These are phyloP conservation scores for Buathra laborator DNA, from an alignment of 2,888 invertebrate species.

Conservation along the genomic window DNA sequence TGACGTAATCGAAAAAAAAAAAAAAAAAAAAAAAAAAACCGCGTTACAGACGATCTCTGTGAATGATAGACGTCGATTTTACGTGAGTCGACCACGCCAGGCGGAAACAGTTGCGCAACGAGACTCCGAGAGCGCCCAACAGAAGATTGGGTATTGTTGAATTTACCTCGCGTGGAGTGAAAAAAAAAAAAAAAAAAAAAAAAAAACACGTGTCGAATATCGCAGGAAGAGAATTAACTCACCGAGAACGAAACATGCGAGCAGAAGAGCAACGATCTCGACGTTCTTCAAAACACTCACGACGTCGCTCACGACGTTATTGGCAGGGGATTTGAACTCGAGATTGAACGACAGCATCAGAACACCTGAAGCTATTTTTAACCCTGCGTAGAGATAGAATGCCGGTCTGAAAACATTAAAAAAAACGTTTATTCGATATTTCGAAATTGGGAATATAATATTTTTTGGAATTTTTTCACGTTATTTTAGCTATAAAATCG, in stretches of 20 bases:
- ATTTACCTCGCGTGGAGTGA: conserved; percentile 19
- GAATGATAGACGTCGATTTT: conserved; percentile 22
- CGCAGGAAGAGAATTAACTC: conserved; percentile 73
- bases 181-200: conserved; percentile 21
- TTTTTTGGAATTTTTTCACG: neutral
- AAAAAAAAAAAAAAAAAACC: conserved; percentile 4
- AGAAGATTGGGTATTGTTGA: conserved; percentile 30
- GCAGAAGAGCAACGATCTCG: conserved; percentile 90
- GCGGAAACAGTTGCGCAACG: conserved; percentile 61
- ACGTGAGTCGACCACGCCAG: conserved; percentile 23
- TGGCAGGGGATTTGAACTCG: conserved; percentile 91
- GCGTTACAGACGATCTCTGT: neutral
- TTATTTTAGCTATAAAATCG: neutral
- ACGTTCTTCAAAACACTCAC: conserved; percentile 89
- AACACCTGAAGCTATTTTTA: conserved; percentile 89
- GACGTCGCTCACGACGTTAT: conserved; percentile 90
- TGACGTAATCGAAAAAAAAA: conserved; percentile 21
- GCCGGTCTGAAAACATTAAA: conserved; percentile 88
- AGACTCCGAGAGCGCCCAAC: conserved; percentile 3
- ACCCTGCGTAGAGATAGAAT: conserved; percentile 90
- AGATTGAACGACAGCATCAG: conserved; percentile 91
- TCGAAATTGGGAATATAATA: neutral
- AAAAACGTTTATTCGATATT: conserved; percentile 23
- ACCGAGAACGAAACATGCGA: conserved; percentile 91
- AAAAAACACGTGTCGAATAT: neutral